phyloP scores from a whole-genome alignment of 2,113 vertebrate genomes.

The Lutjanus erythropterus region DNA sequence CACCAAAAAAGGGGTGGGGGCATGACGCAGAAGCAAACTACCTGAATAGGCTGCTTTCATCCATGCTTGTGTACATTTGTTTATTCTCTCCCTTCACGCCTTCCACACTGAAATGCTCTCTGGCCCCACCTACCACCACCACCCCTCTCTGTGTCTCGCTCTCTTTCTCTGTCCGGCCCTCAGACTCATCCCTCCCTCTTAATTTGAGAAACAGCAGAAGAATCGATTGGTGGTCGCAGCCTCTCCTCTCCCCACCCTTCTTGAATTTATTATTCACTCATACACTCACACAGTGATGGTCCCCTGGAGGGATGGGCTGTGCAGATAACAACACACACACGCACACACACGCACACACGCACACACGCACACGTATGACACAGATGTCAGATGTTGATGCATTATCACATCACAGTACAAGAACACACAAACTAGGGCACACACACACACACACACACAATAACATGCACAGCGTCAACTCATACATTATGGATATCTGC shows the following conservation, averaged over 20 bases:
- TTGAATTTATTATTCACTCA: conserved; percentile 75
- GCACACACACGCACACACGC: not conserved
- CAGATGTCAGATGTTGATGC: conserved; percentile 59
- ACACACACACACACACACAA: conserved; percentile 27
- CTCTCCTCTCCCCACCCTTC: conserved; percentile 61
- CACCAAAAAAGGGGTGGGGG: too few species aligned
- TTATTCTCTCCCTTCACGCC: not conserved
- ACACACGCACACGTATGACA: conserved; percentile 23
- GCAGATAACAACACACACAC: conserved; percentile 8
- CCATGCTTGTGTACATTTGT: conserved; percentile 5
- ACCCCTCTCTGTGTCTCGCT: conserved; percentile 5
- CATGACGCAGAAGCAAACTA: too few species aligned
- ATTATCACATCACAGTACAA: conserved; percentile 52
- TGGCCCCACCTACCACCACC: not conserved
- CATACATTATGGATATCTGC: conserved; percentile 72
- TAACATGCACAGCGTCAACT: conserved; percentile 27
- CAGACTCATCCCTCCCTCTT: conserved; percentile 64
- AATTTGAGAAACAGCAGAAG: conserved; percentile 73
- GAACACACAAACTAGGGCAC: conserved; percentile 16
- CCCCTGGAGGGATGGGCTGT: conserved; percentile 53
- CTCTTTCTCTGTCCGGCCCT: conserved; percentile 13
- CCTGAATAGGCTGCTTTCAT: too few species aligned
- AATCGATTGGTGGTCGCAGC: conserved; percentile 76
- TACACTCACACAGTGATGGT: conserved; percentile 66
- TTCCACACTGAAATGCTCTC: conserved; percentile 22